Base-by-base conservation (phyloP, 2,888 invertebrate genomes). In the Cheilosia urbana region DNA sequence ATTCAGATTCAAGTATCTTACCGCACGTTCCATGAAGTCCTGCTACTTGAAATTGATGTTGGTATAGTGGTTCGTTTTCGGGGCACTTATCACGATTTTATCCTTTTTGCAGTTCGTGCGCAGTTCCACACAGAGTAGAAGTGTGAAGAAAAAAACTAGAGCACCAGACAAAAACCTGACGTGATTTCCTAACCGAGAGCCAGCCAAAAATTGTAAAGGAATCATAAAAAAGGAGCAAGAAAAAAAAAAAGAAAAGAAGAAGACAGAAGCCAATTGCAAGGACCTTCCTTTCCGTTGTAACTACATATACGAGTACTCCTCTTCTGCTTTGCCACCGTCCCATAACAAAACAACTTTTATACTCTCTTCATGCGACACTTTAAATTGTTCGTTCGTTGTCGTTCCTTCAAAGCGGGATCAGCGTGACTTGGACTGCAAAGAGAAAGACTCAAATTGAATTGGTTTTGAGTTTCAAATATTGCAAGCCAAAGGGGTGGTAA, bases 31-130 rank as follows among this genome's bases (percentile, higher is more conserved):
- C 42, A 79, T 84, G 73, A 51, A 69, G 63, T 79, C 73, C 69
- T 79, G 57, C 68, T 69, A 24, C 72, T 83, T 73, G 40, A 42
- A 63, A 63, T 60, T 79, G 55, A 66, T 78, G 58, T 45, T 53
- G 58, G 24, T 69, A 42, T 53, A 19, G 60, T 60, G 49, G 42
- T 68, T 73, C 79, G 63, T 69, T 84, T 84, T 75, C 51, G 79
- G 79, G 73, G 79, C 65, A 84, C 83, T 84, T 84, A 84, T 84
- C 79, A 84, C 79, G 83, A 84, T 75, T 84, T 79, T 84, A 84
- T 84, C 79, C 83, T 73, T 75, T 69, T 75, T 79, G 69, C 79
- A 83, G 68, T 79, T 69, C 83, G 73, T 63, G 66, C 71, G 60
- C 71, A 78, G 49, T 47, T 42, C 49, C 17, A 17, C 3, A 13